phyloP scores from a whole-genome alignment of 1,140 invertebrate species.

The Lepidurus arcticus region DNA sequence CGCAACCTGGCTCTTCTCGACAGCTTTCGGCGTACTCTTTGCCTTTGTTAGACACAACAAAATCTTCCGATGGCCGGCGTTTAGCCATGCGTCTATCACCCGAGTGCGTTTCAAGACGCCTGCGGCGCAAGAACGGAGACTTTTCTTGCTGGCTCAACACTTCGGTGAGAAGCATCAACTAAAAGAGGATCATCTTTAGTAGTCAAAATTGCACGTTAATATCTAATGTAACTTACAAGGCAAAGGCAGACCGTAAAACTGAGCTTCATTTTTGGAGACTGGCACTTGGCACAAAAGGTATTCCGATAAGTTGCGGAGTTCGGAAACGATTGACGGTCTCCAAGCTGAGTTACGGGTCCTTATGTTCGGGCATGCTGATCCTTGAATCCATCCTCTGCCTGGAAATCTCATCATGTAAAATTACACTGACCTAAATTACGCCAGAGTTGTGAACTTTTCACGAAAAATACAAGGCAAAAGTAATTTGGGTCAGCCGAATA shows the following conservation, averaged over 20 bases:
- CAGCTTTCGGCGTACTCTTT: neutral
- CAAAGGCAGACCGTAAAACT: neutral
- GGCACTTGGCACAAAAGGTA: neutral
- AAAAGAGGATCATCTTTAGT: neutral
- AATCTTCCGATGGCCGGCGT: neutral
- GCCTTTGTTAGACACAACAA: neutral
- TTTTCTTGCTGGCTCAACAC: neutral
- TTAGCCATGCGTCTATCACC: neutral
- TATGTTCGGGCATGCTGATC: neutral
- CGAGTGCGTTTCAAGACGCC: neutral
- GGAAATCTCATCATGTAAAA: neutral
- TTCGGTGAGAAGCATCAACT: neutral
- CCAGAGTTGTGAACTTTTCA: neutral
- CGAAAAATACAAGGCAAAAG: neutral
- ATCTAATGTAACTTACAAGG: neutral
- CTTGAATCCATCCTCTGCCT: neutral
- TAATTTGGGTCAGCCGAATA: neutral
- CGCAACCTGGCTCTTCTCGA: neutral
- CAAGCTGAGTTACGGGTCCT: neutral
- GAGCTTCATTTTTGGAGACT: neutral
- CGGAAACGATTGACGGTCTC: neutral
- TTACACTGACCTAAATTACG: constrained; percentile 13
- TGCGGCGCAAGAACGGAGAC: neutral
- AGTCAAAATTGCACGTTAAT: neutral
- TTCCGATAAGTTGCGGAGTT: neutral